Evolutionary conservation across 2,797 vertebrate genomes (phyloP).

Genomic region (Lepus oiostolus): DNA sequence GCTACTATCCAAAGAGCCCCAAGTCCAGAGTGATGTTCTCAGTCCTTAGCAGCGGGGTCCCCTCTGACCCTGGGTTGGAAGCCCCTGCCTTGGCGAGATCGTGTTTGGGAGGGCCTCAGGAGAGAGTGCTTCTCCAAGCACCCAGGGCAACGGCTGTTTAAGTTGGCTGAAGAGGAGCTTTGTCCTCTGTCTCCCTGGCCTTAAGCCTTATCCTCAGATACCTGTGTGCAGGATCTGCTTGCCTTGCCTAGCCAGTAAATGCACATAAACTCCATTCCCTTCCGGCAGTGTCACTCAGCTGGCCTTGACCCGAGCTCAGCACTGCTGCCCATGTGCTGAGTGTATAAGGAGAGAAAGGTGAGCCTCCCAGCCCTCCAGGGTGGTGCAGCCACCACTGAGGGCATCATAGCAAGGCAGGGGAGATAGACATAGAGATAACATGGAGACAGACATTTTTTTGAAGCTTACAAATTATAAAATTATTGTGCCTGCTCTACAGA

Average conservation of each 20-base stretch:
- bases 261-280: not conserved
- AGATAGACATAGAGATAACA: not conserved
- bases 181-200: not conserved
- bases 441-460: not conserved
- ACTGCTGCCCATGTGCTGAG: not conserved
- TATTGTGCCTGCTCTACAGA: not conserved
- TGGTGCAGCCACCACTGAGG: not conserved
- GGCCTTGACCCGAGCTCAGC: not conserved
- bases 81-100: not conserved
- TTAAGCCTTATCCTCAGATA: not conserved
- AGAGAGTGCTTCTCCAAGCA: too few species aligned
- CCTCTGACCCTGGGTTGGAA: not conserved
- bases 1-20: not conserved
- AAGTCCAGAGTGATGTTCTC: not conserved
- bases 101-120: too few species aligned
- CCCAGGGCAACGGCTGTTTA: not conserved
- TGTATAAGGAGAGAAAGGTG: not conserved
- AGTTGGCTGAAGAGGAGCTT: not conserved
- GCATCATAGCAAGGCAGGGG: not conserved
- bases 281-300: not conserved
- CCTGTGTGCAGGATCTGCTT: not conserved
- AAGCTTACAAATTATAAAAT: not conserved
- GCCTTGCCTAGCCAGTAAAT: not conserved
- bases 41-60: accelerated
- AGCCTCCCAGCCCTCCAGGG: not conserved